Conservation (phyloP, 1,140 invertebrate genomes). For the Mesaphorura yosii region DNA sequence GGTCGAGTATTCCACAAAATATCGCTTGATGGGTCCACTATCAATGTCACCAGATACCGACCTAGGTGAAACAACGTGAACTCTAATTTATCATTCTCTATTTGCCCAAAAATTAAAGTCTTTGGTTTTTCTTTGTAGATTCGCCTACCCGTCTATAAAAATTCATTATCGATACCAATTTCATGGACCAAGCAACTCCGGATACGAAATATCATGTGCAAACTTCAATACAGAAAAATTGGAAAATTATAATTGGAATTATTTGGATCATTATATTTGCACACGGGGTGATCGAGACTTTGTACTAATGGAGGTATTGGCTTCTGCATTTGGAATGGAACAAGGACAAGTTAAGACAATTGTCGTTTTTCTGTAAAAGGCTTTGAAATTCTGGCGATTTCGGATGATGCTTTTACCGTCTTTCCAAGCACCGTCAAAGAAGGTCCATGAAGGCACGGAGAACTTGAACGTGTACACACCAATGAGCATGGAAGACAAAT, state of each 20-base stretch:
- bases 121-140: conserved; percentile 45
- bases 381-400: conserved; percentile 89
- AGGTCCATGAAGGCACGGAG: conserved; percentile 53
- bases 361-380: conserved; percentile 38
- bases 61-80: conserved; percentile 65
- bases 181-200: conserved; percentile 81
- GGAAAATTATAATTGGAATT: conserved; percentile 97
- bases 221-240: conserved; percentile 87
- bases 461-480: conserved; percentile 70
- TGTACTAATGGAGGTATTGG: conserved; percentile 62
- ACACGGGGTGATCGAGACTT: conserved; percentile 79
- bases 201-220: conserved; percentile 88
- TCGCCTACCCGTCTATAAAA: conserved; percentile 80
- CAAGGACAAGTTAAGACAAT: not conserved
- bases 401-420: conserved; percentile 74
- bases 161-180: conserved; percentile 84
- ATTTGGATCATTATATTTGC: conserved; percentile 84
- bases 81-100: conserved; percentile 17
- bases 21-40: conserved; percentile 64
- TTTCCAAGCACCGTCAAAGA: conserved; percentile 55
- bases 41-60: conserved; percentile 82
- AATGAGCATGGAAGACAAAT: conserved; percentile 50
- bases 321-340: too few species aligned
- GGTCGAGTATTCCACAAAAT: conserved; percentile 91
- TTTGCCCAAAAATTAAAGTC: not conserved